A percentile compares a stretch with the other conserved stretches of the same genome.
Conservation (phyloP, 35 echinoderm and acorn worm species). For the Heliocidaris erythrogramma region DNA sequence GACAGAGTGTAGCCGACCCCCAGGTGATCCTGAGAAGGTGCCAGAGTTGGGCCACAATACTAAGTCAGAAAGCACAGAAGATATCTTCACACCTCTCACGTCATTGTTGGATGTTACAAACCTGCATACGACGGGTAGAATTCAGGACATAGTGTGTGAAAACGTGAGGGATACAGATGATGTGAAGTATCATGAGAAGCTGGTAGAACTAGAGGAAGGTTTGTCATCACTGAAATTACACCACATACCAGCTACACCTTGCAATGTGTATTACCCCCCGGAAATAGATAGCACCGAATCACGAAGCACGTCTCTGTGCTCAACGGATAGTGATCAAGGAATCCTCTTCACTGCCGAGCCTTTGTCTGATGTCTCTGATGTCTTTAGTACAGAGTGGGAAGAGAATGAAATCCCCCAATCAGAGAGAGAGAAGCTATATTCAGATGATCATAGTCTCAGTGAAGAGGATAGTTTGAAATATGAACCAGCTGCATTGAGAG, state of each 20-base stretch:
- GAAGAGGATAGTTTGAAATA: neutral
- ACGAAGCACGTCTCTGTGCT: slow-evolving; percentile 54
- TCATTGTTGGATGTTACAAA: neutral
- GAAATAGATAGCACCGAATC: slow-evolving; percentile 13
- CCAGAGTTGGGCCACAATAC: neutral
- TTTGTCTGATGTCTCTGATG: neutral
- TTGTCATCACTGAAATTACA: slow-evolving; percentile 43
- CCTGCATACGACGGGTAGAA: neutral
- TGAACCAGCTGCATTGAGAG: neutral
- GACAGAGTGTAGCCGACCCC: neutral
- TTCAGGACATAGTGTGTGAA: slow-evolving; percentile 11
- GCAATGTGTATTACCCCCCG: slow-evolving; percentile 13
- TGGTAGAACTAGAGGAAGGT: slow-evolving; percentile 39
- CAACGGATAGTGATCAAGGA: slow-evolving; percentile 60
- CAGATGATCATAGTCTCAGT: neutral
- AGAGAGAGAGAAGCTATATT: neutral
- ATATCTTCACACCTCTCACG: slow-evolving; percentile 19
- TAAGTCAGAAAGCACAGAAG: neutral
- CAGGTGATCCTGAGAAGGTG: neutral
- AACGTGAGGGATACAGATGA: slow-evolving; percentile 12
- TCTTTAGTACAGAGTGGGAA: slow-evolving; percentile 19
- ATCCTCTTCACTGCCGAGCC: slow-evolving; percentile 68
- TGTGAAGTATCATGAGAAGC: slow-evolving; percentile 31
- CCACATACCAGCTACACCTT: slow-evolving; percentile 45
- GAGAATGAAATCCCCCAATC: slow-evolving; percentile 47